Conservation (phyloP, 2,888 invertebrate genomes). For the Trachelus stipa region DNA sequence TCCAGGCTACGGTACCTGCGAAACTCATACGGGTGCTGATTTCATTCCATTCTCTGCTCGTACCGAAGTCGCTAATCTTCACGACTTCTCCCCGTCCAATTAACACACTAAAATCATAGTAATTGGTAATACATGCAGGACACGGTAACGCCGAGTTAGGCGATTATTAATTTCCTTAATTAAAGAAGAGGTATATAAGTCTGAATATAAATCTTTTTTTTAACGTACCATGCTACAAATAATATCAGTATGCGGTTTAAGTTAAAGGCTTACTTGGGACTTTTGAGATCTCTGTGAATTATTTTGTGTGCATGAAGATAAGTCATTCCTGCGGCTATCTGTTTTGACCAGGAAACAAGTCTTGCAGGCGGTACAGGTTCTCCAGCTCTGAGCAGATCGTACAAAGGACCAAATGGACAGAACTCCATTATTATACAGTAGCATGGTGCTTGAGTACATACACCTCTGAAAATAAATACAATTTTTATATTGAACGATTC, state of each 20-base stretch:
- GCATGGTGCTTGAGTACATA: slow-evolving; percentile 91
- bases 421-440: slow-evolving; percentile 99
- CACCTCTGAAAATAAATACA: slow-evolving; percentile 74
- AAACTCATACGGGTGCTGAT: slow-evolving; percentile 97
- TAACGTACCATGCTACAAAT: background rate
- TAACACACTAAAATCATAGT: slow-evolving; percentile 75
- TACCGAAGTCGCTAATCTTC: slow-evolving; percentile 99
- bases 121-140: slow-evolving; percentile 15
- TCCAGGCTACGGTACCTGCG: slow-evolving; percentile 98
- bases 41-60: slow-evolving; percentile 94
- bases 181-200: slow-evolving; percentile 16
- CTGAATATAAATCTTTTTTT: slow-evolving; percentile 11
- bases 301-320: slow-evolving; percentile 97
- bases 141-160: background rate
- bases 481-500: slow-evolving; percentile 11
- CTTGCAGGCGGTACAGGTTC: slow-evolving; percentile 86
- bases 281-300: slow-evolving; percentile 98
- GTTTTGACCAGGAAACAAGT: slow-evolving; percentile 92
- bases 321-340: slow-evolving; percentile 96
- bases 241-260: background rate
- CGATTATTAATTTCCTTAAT: background rate
- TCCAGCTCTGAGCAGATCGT: slow-evolving; percentile 88
- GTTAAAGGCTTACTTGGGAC: slow-evolving; percentile 88
- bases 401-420: slow-evolving; percentile 95
- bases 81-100: slow-evolving; percentile 84